A percentile compares a stretch with the other conserved stretches of the same genome.
These are phyloP conservation scores for Saxicola maurus DNA, from an alignment of 2,797 vertebrate species.

Conservation along the genomic window DNA sequence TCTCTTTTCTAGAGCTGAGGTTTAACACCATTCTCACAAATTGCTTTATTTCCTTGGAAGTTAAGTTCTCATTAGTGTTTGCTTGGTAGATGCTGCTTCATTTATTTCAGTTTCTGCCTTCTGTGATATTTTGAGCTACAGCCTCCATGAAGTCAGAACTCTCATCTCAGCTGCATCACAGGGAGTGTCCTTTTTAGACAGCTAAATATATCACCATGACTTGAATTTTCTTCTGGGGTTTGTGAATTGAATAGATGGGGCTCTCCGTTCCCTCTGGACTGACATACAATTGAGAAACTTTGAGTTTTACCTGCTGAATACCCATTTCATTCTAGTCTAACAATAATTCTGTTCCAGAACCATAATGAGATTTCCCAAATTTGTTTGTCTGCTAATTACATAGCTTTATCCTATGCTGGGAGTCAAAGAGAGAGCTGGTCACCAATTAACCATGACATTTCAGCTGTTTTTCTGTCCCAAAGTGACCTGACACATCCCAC, in stretches of 20 bases:
- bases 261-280: not conserved
- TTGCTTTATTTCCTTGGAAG: not conserved
- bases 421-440: not conserved
- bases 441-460: not conserved
- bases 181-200: not conserved
- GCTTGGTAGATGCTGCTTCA: not conserved
- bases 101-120: not conserved
- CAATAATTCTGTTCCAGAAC: not conserved
- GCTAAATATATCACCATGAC: not conserved
- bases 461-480: not conserved
- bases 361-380: not conserved
- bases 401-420: not conserved
- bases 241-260: not conserved
- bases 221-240: not conserved
- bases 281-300: not conserved
- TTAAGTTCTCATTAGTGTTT: not conserved
- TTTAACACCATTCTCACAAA: not conserved
- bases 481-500: not conserved
- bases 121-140: not conserved
- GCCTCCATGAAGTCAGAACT: not conserved
- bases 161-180: not conserved
- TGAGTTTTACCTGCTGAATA: constrained; percentile 1
- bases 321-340: not conserved
- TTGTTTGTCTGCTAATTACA: not conserved
- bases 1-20: not conserved